These are phyloP conservation scores for Phodopus roborovskii DNA, from an alignment of 2,113 vertebrate genomes.

Conservation along the genomic window DNA sequence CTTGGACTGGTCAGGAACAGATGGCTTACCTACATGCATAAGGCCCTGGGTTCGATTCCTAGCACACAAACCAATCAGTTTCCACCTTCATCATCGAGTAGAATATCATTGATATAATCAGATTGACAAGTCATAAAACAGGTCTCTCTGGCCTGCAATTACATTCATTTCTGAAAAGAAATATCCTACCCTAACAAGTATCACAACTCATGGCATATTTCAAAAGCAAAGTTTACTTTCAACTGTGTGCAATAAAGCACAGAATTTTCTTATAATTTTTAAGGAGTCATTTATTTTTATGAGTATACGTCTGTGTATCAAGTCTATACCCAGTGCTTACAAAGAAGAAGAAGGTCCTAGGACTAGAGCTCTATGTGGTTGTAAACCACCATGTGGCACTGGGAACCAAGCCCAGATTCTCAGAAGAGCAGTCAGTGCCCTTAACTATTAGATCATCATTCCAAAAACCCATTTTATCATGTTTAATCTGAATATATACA, in stretches of 20 bases:
- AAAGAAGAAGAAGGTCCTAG: background rate
- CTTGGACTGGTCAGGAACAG: background rate
- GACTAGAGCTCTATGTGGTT: background rate
- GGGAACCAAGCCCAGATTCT: background rate
- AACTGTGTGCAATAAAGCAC: background rate
- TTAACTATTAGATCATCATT: background rate
- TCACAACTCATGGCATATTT: background rate
- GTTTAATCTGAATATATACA: background rate
- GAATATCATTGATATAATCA: background rate
- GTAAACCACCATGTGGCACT: background rate
- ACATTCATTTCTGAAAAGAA: background rate
- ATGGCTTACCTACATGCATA: too few species aligned
- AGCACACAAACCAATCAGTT: background rate
- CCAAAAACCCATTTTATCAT: background rate
- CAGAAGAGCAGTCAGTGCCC: background rate
- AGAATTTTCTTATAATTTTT: background rate
- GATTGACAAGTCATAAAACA: background rate
- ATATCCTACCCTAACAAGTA: background rate
- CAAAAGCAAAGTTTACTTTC: background rate
- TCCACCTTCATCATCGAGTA: background rate
- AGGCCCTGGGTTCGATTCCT: background rate
- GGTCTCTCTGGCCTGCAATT: background rate
- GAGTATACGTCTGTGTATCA: background rate
- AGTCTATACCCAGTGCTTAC: background rate
- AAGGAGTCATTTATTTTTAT: background rate